Conservation (phyloP, 2,797 vertebrate genomes). For the Zalophus californianus region DNA sequence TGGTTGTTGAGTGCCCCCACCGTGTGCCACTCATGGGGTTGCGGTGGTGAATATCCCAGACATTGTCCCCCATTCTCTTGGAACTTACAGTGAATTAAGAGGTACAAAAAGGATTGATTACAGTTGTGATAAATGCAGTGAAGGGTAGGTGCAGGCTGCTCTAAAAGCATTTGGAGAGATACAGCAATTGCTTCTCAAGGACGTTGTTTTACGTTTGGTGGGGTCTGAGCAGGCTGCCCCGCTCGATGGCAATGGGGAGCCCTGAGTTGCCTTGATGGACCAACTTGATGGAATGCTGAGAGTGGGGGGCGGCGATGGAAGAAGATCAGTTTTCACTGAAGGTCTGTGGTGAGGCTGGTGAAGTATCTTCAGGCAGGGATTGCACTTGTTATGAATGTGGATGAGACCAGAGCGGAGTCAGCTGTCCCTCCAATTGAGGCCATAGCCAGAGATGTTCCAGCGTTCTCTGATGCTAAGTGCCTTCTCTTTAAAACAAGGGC, state of each 20-base stretch:
- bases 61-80: neutral
- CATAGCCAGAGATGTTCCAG: neutral
- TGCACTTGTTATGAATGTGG: neutral
- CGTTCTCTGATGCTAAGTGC: neutral
- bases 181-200: neutral
- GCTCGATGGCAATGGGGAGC: neutral
- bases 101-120: neutral
- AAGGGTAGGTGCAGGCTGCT: neutral
- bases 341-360: neutral
- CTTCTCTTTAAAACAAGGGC: neutral
- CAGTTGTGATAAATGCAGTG: neutral
- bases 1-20: neutral
- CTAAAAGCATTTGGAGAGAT: neutral
- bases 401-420: neutral
- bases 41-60: neutral
- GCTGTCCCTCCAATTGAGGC: neutral
- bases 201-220: neutral
- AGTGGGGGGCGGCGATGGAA: accelerated
- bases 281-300: neutral
- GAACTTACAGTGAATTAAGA: neutral
- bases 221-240: neutral
- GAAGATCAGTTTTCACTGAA: neutral
- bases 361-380: neutral
- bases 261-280: neutral
- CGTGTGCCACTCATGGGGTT: neutral